Evolutionary conservation across 2,797 vertebrate genomes (phyloP).

Genomic region (Lacerta agilis): DNA sequence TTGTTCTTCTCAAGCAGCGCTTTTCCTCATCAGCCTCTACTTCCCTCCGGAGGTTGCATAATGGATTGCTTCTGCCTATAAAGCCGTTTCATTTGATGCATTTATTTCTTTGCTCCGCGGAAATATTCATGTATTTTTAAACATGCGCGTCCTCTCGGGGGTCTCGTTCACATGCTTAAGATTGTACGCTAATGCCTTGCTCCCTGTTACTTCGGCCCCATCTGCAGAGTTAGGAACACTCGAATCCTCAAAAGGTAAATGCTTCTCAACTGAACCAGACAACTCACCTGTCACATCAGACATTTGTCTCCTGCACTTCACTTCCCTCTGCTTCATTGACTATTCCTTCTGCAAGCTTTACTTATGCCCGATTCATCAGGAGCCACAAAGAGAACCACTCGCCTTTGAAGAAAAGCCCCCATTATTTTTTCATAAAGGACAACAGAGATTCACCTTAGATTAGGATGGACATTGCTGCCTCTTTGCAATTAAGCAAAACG

Average conservation of each 20-base stretch:
- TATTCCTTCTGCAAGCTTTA: conserved; percentile 8
- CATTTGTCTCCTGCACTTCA: background rate
- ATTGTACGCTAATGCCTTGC: background rate
- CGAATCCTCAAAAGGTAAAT: background rate
- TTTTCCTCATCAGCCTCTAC: background rate
- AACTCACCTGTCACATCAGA: conserved; percentile 7
- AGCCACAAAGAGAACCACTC: conserved; percentile 10
- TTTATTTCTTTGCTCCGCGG: conserved; percentile 26
- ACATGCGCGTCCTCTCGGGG: conserved; percentile 1
- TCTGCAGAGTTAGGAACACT: background rate
- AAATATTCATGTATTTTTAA: conserved; percentile 25
- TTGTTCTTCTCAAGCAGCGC: background rate
- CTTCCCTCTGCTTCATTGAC: background rate
- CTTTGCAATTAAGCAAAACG: conserved; percentile 7
- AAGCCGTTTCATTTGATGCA: background rate
- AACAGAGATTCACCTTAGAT: background rate
- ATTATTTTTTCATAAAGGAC: conserved; percentile 46
- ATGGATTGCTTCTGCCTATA: conserved; percentile 11
- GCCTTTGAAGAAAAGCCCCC: background rate
- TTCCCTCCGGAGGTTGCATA: background rate
- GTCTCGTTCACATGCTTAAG: background rate
- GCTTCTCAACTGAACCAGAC: background rate
- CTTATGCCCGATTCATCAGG: background rate
- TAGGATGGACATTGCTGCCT: background rate
- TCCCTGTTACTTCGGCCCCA: background rate